Base-by-base conservation (phyloP, 64 coral and sea anemone genomes). In the Montipora efflorescens region DNA sequence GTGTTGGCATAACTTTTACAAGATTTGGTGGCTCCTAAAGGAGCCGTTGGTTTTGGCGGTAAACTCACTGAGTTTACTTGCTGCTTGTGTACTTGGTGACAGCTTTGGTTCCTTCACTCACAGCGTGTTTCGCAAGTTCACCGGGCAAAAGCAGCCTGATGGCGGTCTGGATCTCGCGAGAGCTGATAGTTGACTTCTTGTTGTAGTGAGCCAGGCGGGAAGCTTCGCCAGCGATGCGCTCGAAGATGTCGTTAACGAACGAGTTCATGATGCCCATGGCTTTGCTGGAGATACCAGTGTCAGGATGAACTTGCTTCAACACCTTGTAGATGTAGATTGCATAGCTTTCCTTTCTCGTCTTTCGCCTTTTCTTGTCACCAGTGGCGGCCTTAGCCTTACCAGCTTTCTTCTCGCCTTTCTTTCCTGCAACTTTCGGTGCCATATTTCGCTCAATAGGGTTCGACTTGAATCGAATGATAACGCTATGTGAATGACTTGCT, bases 201-300 rank as follows among this genome's bases (percentile, higher is more conserved):
- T 92, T 92, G 80, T 92, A 92, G 90, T 92, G 90, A 0, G 90
- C 90, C 14, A 92, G 69, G 16, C 90, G 90, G 25, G 67, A 75
- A 43, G 90, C 79, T 84, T 92, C 90, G 44, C 66, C 75, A 28
- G 93, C 87, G 50, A 94, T 94, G 67, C 93, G 93, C 87, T 94
- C 93, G 79, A 94, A 94, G 79, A 94, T 94, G 87, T 94, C 93
- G 87, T 94, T 90, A 10, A 94, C 93, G 53, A 94, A 94, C n/a
- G 78, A 83, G 79, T 94, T 94, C 87, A 94, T 94, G 87, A 94
- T 90, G 68, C 74, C 70, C 93, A 94, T 94, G 79, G 93, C 93
- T 52, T 89, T 88, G 91, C 67, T 76, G 48, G 91, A 93, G 81
- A 93, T 93, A 76, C 91, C 91, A 78, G 87, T 89, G 87, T 89